Conservation (phyloP, 1,140 invertebrate species). For the Grapholita molesta region DNA sequence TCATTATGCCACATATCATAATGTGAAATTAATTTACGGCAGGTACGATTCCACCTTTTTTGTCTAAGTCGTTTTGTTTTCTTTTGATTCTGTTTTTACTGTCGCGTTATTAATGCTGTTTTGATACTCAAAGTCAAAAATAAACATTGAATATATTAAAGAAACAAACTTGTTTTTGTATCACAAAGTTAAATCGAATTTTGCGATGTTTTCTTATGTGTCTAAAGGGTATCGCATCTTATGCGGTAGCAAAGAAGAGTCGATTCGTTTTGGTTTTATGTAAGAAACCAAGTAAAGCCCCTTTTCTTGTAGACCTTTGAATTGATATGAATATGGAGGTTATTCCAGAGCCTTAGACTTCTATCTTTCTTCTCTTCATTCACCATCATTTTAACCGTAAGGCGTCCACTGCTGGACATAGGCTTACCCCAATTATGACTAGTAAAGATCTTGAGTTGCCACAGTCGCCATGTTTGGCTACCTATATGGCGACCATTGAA, state of each 20-base stretch:
- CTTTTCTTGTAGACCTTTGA: too few relatives aligned
- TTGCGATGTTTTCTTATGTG: background rate
- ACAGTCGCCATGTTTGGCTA: too few relatives aligned
- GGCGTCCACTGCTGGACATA: too few relatives aligned
- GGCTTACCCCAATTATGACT: too few relatives aligned
- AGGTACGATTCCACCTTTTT: background rate
- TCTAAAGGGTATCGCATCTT: background rate
- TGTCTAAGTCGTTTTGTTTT: background rate
- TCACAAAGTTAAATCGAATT: background rate
- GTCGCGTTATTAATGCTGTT: background rate
- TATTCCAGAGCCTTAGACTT: background rate
- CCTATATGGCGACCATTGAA: too few relatives aligned
- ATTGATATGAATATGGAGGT: background rate
- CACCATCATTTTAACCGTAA: too few relatives aligned
- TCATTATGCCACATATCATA: slow-evolving; percentile 2
- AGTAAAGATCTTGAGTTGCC: too few relatives aligned
- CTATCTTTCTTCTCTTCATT: too few relatives aligned
- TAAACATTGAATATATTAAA: background rate
- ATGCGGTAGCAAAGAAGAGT: background rate
- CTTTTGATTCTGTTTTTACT: background rate
- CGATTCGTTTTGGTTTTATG: too few relatives aligned
- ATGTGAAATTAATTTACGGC: background rate
- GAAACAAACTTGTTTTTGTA: background rate
- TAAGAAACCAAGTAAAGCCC: too few relatives aligned
- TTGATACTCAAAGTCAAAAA: background rate